phyloP scores from a whole-genome alignment of 2,888 invertebrate species.

The Stomorhina lunata region DNA sequence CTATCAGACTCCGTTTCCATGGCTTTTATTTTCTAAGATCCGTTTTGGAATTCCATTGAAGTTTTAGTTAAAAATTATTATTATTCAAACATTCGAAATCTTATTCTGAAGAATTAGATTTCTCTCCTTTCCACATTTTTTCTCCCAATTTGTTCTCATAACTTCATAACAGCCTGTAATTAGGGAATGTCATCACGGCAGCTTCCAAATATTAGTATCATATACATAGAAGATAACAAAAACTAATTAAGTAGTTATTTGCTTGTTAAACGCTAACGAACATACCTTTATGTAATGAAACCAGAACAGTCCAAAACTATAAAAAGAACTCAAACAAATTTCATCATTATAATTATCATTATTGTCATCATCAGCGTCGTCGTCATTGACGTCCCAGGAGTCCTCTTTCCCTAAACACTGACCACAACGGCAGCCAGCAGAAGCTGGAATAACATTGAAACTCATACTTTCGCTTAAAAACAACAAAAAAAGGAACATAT shows the following conservation, averaged over 20 bases:
- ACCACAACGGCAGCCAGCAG: not conserved
- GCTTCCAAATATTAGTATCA: not conserved
- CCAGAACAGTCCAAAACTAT: not conserved
- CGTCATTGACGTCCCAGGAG: not conserved
- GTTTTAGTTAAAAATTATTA: no score
- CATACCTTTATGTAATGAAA: slow-evolving; percentile 12
- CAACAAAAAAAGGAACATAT: slow-evolving; percentile 1
- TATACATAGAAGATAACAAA: slow-evolving; percentile 45
- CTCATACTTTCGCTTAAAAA: slow-evolving; percentile 6
- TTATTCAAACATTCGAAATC: no score
- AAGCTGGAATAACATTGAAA: not conserved
- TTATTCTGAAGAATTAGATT: no score
- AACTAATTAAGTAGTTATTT: slow-evolving; percentile 65
- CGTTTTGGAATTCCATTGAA: no score
- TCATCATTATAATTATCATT: slow-evolving; percentile 31
- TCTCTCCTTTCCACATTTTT: no score
- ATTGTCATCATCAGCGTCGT: not conserved
- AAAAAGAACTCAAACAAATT: not conserved
- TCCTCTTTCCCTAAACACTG: not conserved
- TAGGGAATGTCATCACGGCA: not conserved
- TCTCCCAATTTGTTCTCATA: not conserved
- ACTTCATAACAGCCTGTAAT: not conserved
- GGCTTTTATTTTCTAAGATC: no score
- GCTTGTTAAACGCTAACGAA: slow-evolving; percentile 48
- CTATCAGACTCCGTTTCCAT: no score